Conservation (phyloP, 2,113 vertebrate species). For the Lanius collurio region DNA sequence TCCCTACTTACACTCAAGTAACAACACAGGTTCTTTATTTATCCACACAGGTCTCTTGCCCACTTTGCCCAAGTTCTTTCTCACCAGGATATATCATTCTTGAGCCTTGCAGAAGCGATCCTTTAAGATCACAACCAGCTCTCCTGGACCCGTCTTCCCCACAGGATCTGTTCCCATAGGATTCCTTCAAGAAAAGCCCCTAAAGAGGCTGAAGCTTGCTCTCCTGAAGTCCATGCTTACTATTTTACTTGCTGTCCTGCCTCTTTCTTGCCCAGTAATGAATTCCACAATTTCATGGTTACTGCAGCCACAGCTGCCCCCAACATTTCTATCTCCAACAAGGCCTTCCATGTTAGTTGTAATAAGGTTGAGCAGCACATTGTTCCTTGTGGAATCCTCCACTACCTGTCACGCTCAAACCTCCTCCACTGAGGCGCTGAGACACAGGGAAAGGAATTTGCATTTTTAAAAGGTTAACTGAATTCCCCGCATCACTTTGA, state of each 20-base stretch:
- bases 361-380: neutral
- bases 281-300: neutral
- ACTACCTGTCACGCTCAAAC: neutral
- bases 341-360: too few relatives aligned
- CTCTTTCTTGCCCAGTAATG: neutral
- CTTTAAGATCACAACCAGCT: neutral
- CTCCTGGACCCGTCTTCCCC: neutral
- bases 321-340: neutral
- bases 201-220: neutral
- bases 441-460: neutral
- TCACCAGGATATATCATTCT: neutral
- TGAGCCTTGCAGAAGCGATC: neutral
- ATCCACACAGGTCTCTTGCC: neutral
- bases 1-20: neutral
- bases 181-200: neutral
- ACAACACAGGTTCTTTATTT: rapidly evolving
- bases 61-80: neutral
- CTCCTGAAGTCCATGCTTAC: neutral
- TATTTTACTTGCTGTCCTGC: neutral
- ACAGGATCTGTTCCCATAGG: neutral
- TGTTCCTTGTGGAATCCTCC: neutral
- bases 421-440: neutral
- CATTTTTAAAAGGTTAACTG: neutral
- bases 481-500: neutral
- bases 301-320: neutral